Evolutionary conservation across 2,113 vertebrate species (phyloP).

Genomic region (Meles meles): DNA sequence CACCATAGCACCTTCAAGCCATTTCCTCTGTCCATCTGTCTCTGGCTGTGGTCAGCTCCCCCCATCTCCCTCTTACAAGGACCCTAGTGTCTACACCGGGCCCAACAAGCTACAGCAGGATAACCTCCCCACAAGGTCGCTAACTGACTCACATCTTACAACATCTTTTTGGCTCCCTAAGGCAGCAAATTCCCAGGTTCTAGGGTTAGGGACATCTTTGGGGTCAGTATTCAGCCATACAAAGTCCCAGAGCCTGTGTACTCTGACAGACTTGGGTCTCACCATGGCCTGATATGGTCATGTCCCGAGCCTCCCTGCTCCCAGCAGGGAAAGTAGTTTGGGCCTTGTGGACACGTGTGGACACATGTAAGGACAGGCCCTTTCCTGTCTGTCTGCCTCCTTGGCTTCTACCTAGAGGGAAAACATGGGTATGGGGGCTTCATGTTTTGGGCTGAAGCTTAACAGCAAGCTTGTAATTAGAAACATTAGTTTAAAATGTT

Average conservation of each 20-base stretch:
- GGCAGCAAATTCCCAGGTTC: not conserved
- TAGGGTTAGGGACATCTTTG: not conserved
- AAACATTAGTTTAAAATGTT: not conserved
- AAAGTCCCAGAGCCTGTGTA: not conserved
- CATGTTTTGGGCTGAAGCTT: not conserved
- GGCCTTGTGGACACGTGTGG: too few relatives aligned
- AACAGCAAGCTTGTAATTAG: not conserved
- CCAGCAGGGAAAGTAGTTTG: not conserved
- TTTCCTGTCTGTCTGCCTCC: too few relatives aligned
- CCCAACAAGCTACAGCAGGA: not conserved
- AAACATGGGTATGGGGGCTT: not conserved
- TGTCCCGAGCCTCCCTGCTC: not conserved
- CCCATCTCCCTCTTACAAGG: not conserved
- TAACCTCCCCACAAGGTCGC: not conserved
- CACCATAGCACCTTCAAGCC: not conserved
- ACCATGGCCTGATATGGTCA: not conserved
- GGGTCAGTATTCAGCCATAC: too few relatives aligned
- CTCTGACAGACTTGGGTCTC: not conserved
- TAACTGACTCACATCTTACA: not conserved
- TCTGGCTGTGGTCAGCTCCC: not conserved
- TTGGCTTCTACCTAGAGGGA: not conserved
- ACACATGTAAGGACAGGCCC: rapidly evolving
- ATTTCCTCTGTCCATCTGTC: not conserved
- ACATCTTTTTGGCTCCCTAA: not conserved
- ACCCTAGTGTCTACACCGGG: not conserved